phyloP scores from a whole-genome alignment of 2,888 invertebrate species.

The Linyphia triangularis region DNA sequence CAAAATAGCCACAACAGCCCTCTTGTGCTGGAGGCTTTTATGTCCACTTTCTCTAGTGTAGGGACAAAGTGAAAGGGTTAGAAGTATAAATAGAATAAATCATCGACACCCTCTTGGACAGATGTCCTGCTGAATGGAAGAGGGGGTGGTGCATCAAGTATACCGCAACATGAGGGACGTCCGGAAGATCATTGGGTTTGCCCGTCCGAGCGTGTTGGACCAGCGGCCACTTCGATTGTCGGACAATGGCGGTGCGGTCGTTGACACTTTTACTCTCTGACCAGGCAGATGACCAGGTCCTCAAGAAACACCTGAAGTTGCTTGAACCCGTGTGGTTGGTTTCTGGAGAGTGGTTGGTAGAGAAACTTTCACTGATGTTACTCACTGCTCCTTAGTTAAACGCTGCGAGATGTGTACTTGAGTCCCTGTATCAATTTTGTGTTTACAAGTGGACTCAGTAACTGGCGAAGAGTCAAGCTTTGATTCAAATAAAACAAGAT shows the following conservation, averaged over 20 bases:
- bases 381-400: too few relatives aligned
- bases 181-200: slow-evolving; percentile 43
- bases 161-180: slow-evolving; percentile 36
- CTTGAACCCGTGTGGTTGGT: neutral
- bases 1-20: slow-evolving; percentile 42
- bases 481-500: too few relatives aligned
- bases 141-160: slow-evolving; percentile 6
- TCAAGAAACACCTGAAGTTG: slow-evolving; percentile 9
- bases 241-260: slow-evolving; percentile 46
- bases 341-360: neutral
- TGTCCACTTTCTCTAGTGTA: slow-evolving; percentile 21
- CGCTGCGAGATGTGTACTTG: too few relatives aligned
- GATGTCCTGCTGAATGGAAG: slow-evolving; percentile 21
- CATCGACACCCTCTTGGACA: slow-evolving; percentile 29
- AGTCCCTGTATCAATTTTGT: too few relatives aligned
- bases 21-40: neutral
- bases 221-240: slow-evolving; percentile 12
- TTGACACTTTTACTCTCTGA: slow-evolving; percentile 28
- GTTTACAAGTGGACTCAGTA: too few relatives aligned
- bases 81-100: slow-evolving; percentile 27
- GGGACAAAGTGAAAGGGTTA: slow-evolving; percentile 28
- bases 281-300: slow-evolving; percentile 12
- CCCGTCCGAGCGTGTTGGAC: slow-evolving; percentile 30
- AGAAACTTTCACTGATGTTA: neutral
- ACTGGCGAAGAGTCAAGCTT: too few relatives aligned